Evolutionary conservation across 1,140 invertebrate genomes (phyloP), one percentile per base, ranked within the genome.

Genomic region (Bombus confusus): DNA sequence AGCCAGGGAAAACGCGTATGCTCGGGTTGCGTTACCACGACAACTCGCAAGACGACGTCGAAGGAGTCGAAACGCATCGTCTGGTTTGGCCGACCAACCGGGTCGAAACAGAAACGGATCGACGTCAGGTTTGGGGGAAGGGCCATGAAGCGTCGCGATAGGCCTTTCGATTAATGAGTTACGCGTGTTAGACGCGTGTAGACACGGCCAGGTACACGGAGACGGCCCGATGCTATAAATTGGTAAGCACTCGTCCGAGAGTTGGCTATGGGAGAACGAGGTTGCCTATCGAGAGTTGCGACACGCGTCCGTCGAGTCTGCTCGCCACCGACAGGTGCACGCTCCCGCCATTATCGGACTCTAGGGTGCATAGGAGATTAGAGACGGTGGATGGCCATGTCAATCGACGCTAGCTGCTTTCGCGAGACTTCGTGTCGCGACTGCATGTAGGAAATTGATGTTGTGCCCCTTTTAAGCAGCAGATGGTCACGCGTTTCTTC

Each of bases 301-400:
- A 59, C 64, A 72, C 69, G 41, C 25, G 47, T 39, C 5, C 52
- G 39, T 41, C 66, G 52, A 43, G 34, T 83, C n/a, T n/a, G 28
- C n/a, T 10, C n/a, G 64, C 74, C 37, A 41, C 4, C 41, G 75
- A 73, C 88, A 89, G 88, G 87, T 89, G 88, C 87, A 73, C 79
- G 87, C 87, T 89, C 88, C 88, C 88, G 88, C 81, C 73, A 88
- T 89, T 89, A 89, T 86, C 69, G 41, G 15, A 10, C 71, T 41
- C 13, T 39, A 18, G 88, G 88, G 88, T 89, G 88, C 88, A 89
- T 89, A 89, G 62, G 41, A 47, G 87, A 89, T 89, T 88, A 89
- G 74, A 74, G 34, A 64, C 80, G 68, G 47, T 37, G 66, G 31
- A 62, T 28, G 37, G 37, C 37, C 37, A 31, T 31, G 75, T 31